phyloP scores from a whole-genome alignment of 2,113 vertebrate genomes.

The Atlantisia rogersi region DNA sequence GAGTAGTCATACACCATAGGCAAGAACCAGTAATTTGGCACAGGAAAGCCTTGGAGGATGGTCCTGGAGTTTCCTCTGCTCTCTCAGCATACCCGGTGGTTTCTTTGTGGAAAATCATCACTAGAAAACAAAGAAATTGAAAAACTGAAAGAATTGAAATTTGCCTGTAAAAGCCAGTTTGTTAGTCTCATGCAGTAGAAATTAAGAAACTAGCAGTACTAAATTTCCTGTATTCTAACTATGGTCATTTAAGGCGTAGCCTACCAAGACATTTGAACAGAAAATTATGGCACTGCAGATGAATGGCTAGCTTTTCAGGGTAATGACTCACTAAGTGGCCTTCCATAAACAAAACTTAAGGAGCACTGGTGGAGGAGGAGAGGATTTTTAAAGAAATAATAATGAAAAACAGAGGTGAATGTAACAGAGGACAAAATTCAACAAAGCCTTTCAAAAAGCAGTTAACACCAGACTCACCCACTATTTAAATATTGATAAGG shows the following conservation, averaged over 20 bases:
- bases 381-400: neutral
- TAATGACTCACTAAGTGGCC: neutral
- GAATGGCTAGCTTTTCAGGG: neutral
- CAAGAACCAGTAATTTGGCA: neutral
- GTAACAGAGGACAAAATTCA: neutral
- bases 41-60: rapidly evolving
- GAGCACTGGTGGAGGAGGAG: neutral
- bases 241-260: neutral
- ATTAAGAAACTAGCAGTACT: neutral
- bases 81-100: neutral
- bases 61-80: neutral
- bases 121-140: neutral
- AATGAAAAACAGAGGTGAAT: neutral
- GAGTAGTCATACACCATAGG: neutral
- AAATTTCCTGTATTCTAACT: neutral
- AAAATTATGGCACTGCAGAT: neutral
- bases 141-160: neutral
- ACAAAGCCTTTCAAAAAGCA: neutral
- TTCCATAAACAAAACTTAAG: neutral
- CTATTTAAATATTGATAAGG: neutral
- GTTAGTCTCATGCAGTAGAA: neutral
- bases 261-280: neutral
- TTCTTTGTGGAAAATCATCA: neutral
- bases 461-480: neutral
- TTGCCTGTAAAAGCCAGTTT: neutral